Evolutionary conservation across 2,113 vertebrate genomes (phyloP).

Genomic region (Corydoras sp.): DNA sequence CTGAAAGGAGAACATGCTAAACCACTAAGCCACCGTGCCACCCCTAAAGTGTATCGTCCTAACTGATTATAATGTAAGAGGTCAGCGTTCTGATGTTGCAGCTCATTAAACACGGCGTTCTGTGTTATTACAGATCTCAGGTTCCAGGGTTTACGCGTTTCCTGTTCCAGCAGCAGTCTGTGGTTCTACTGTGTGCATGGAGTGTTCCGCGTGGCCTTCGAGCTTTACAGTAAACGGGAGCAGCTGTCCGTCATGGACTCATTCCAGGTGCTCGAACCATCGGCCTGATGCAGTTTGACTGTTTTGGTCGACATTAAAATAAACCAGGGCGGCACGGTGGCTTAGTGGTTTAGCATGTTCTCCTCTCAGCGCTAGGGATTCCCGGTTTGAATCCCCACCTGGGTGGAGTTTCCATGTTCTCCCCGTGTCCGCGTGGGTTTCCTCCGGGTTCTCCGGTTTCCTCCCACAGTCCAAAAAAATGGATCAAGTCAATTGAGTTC

Average conservation of each 20-base stretch:
- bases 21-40: too few species aligned
- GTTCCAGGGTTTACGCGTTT: slow-evolving; percentile 66
- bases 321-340: too few species aligned
- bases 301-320: not conserved
- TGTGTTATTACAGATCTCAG: slow-evolving; percentile 56
- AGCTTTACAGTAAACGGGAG: slow-evolving; percentile 67
- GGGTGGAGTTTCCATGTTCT: not conserved
- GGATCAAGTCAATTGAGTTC: too few species aligned
- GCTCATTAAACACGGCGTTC: too few species aligned
- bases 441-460: too few species aligned
- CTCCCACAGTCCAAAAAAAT: too few species aligned
- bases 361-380: too few species aligned
- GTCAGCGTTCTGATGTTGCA: not conserved
- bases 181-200: slow-evolving; percentile 79
- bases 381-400: too few species aligned
- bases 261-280: slow-evolving; percentile 59
- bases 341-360: too few species aligned
- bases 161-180: slow-evolving; percentile 61
- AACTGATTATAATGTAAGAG: not conserved
- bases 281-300: not conserved
- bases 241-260: slow-evolving; percentile 69
- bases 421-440: too few species aligned
- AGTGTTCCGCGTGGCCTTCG: slow-evolving; percentile 74
- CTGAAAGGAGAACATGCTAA: too few species aligned
- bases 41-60: too few species aligned